Evolutionary conservation across 2,888 invertebrate genomes (phyloP).

Genomic region (Suillia variegata): DNA sequence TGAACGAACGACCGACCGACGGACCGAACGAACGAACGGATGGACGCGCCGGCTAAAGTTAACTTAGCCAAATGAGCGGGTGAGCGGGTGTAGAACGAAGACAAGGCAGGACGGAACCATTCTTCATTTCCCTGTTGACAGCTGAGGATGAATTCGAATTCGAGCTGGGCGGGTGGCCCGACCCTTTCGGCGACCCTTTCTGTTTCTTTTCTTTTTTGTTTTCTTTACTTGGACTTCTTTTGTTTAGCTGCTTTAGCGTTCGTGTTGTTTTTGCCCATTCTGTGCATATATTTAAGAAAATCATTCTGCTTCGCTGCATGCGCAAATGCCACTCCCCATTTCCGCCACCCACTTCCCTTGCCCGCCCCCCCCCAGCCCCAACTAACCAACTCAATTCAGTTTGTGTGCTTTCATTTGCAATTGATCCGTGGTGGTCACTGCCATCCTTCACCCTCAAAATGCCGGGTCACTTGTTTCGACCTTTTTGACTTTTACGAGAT

Average conservation of each 20-base stretch:
- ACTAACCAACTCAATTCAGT: neutral
- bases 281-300: slow-evolving; percentile 33
- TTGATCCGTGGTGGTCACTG: slow-evolving; percentile 38
- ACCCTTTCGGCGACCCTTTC: neutral
- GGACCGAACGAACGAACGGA: too few relatives aligned
- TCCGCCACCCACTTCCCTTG: too few relatives aligned
- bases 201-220: slow-evolving; percentile 26
- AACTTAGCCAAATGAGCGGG: neutral
- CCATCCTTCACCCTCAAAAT: too few relatives aligned
- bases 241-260: neutral
- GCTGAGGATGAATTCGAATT: neutral
- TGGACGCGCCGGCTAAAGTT: too few relatives aligned
- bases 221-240: slow-evolving; percentile 38
- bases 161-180: too few relatives aligned
- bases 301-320: slow-evolving; percentile 48
- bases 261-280: slow-evolving; percentile 31
- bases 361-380: neutral
- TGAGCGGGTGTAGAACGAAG: too few relatives aligned
- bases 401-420: slow-evolving; percentile 25
- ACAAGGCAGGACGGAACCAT: slow-evolving; percentile 4
- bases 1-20: too few relatives aligned
- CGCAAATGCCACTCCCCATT: slow-evolving; percentile 36
- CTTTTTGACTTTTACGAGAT: neutral
- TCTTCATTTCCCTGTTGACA: slow-evolving; percentile 25
- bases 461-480: slow-evolving; percentile 8